phyloP scores from a whole-genome alignment of 1,140 invertebrate genomes.

The Drosophila trapezifrons region DNA sequence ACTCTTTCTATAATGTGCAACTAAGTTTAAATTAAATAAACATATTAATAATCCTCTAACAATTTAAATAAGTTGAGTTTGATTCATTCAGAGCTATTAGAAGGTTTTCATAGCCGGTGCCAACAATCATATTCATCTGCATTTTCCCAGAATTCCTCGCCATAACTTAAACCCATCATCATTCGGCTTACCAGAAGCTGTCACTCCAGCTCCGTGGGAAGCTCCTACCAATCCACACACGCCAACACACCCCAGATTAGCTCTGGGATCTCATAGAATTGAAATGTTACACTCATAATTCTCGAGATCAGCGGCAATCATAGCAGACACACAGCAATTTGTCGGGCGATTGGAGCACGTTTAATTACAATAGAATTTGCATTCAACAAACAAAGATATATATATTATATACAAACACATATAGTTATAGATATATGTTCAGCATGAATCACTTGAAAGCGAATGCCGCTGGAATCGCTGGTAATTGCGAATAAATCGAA shows the following conservation, averaged over 20 bases:
- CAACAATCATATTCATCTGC: no score
- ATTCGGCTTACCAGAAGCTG: slow-evolving; percentile 19
- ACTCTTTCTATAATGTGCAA: no score
- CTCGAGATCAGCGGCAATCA: slow-evolving; percentile 36
- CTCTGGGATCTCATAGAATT: slow-evolving; percentile 43
- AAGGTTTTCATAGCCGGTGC: no score
- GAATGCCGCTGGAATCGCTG: slow-evolving; percentile 26
- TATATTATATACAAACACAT: slow-evolving; percentile 1
- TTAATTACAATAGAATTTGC: slow-evolving; percentile 71
- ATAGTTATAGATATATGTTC: neutral
- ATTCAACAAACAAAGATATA: slow-evolving; percentile 17
- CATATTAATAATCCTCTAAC: no score
- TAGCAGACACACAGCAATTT: slow-evolving; percentile 52
- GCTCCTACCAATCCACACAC: slow-evolving; percentile 2
- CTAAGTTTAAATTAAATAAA: no score
- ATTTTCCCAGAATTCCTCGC: neutral
- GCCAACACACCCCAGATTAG: slow-evolving; percentile 18
- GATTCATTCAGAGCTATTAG: no score
- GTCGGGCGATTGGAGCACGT: slow-evolving; percentile 53
- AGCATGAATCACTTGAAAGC: slow-evolving; percentile 61
- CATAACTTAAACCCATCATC: neutral
- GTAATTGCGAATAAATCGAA: slow-evolving; percentile 63
- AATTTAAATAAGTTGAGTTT: no score
- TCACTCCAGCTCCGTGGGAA: slow-evolving; percentile 59
- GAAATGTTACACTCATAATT: slow-evolving; percentile 67